Base-by-base conservation (phyloP, 1,140 invertebrate genomes). In the Maniola jurtina region DNA sequence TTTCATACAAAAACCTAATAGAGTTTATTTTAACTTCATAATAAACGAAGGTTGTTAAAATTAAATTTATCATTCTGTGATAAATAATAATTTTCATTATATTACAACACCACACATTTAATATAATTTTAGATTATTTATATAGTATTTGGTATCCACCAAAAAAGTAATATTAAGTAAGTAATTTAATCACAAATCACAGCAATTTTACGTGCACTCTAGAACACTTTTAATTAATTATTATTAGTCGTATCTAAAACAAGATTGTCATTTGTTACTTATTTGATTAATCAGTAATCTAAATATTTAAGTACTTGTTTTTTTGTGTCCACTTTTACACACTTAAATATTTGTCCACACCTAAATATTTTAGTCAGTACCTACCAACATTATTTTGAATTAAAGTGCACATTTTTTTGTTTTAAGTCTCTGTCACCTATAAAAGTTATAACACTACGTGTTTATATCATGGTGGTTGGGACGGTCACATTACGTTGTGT, bases 401-500 rank as follows among this genome's bases (percentile, higher is more conserved):
- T 13, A 45, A 10, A 13, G 15, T n/a, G 54, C 38, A 68, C 61
- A 48, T 10, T 63, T 68, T 52, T 64, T 61, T 62, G 40, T 70
- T 66, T 62, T 35, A 58, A 65, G 64, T 69, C 66, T 68, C 66
- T 70, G 68, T 66, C 70, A 68, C 68, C 68, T 64, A 66, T 64
- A 68, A 52, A 60, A 52, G 38, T 61, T 69, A n/a, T n/a, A 69
- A 56, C 61, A 64, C 63, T 59, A 55, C 58, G 54, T 50, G 65
- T 68, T n/a, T 70, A 63, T 68, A 72, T 66, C 61, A 61, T 71
- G 82, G 78, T 84, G 77, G 70, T 60, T 75, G 80, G 80, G 74
- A 75, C 71, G 61, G 80, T 77, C 78, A 83, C 77, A 64, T 81
- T 80, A 80, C 81, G 77, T 84, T 55, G 81, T 86, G 80, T 84